Percentiles rank a stretch among this genome's conserved stretches.
phyloP scores from a whole-genome alignment of 2,113 vertebrate species.

The Nipponia nippon region DNA sequence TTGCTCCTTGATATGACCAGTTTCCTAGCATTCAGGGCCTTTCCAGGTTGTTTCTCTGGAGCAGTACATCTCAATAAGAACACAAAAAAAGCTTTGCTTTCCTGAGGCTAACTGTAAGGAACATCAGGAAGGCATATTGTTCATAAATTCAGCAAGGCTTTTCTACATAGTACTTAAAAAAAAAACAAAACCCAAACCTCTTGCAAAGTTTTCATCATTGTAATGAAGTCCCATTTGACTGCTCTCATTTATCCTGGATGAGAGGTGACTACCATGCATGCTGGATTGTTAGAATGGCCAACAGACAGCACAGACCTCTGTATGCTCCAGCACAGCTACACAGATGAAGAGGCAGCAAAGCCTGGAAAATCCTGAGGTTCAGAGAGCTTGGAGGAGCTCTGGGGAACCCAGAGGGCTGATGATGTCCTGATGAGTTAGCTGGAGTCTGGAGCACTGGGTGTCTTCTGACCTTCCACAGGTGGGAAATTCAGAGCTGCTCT shows the following conservation, averaged over 20 bases:
- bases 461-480: not conserved
- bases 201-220: not conserved
- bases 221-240: not conserved
- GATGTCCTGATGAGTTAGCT: not conserved
- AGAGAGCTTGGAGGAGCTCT: not conserved
- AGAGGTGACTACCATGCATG: not conserved
- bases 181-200: no score
- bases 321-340: not conserved
- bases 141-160: not conserved
- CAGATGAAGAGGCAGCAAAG: not conserved
- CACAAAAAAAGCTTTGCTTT: not conserved
- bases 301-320: not conserved
- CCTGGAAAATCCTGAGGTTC: not conserved
- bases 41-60: not conserved
- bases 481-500: not conserved
- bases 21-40: not conserved
- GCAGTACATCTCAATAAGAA: not conserved
- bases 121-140: not conserved
- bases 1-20: not conserved
- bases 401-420: not conserved
- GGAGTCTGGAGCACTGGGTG: not conserved
- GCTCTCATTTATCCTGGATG: not conserved
- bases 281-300: not conserved
- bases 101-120: not conserved
- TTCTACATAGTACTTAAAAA: not conserved